phyloP scores from a whole-genome alignment of 2,113 vertebrate genomes.

The Zosterops pallidus region DNA sequence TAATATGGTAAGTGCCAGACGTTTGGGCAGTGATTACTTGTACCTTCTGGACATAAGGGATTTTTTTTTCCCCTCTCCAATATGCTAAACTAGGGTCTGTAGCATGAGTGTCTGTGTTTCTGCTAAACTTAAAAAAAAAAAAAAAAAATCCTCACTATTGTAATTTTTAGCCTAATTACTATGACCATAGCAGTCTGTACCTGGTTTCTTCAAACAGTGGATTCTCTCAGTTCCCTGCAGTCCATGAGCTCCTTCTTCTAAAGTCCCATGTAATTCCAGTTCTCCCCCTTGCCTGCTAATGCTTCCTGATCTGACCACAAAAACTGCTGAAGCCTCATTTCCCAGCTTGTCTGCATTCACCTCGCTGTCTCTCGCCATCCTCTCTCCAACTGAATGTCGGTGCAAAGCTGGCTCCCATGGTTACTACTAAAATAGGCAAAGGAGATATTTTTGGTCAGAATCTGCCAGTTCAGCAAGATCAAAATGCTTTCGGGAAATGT shows the following conservation, averaged over 20 bases:
- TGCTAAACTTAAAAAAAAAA: not conserved
- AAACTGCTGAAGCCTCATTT: not conserved
- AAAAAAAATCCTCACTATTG: not conserved
- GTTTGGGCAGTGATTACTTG: not conserved
- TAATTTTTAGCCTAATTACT: not conserved
- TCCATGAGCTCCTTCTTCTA: not conserved
- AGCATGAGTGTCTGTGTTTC: not conserved
- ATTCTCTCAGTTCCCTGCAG: not conserved
- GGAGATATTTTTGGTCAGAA: constrained; percentile 60
- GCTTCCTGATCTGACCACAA: not conserved
- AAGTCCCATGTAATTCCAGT: not conserved
- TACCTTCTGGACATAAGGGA: not conserved
- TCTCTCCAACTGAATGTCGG: not conserved
- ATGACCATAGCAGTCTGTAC: not conserved
- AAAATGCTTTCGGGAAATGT: constrained; percentile 28
- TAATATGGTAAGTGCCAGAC: not conserved
- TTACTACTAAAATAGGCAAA: constrained; percentile 63
- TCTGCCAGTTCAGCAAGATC: constrained; percentile 60
- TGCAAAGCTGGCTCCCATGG: constrained; percentile 56
- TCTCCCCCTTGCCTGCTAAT: not conserved
- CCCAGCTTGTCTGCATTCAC: not conserved
- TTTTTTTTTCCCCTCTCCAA: not conserved
- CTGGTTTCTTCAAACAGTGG: not conserved
- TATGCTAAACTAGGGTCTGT: not conserved
- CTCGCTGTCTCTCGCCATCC: constrained; percentile 1